A percentile compares a stretch with the other conserved stretches of the same genome.
phyloP scores from a whole-genome alignment of 1,140 invertebrate species.

The Calephelis nemesis region DNA sequence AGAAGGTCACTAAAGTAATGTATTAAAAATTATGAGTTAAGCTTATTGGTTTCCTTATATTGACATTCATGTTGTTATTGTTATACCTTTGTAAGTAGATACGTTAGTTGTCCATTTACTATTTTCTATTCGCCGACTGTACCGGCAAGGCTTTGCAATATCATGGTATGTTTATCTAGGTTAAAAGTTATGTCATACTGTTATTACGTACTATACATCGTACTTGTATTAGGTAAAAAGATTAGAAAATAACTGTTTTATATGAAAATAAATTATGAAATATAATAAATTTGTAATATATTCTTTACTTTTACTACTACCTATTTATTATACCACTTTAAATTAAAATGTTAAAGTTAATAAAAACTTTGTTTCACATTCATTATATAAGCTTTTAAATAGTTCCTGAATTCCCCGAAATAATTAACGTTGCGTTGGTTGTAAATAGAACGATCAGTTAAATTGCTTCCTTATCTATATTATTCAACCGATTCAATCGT shows the following conservation, averaged over 20 bases:
- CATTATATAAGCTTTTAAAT: background rate
- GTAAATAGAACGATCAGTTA: background rate
- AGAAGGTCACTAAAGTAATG: too few relatives aligned
- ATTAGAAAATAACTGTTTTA: background rate
- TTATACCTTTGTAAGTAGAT: background rate
- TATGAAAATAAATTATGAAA: background rate
- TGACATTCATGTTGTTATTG: background rate
- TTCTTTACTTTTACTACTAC: too few relatives aligned
- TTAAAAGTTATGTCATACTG: slow-evolving; percentile 9
- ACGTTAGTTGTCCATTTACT: too few relatives aligned
- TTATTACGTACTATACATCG: background rate
- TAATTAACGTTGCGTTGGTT: background rate
- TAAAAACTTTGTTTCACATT: too few relatives aligned
- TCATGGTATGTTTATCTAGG: slow-evolving; percentile 14
- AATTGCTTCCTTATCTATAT: background rate
- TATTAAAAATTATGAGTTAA: too few relatives aligned
- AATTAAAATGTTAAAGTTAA: too few relatives aligned
- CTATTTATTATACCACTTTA: too few relatives aligned
- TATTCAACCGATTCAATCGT: background rate
- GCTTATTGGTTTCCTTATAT: too few relatives aligned
- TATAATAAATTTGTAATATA: background rate
- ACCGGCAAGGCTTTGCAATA: slow-evolving; percentile 1
- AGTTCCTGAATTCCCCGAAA: slow-evolving; percentile 7
- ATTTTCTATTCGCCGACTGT: background rate
- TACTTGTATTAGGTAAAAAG: slow-evolving; percentile 3